Conservation (phyloP, 2,797 vertebrate species). For the Todus mexicanus region DNA sequence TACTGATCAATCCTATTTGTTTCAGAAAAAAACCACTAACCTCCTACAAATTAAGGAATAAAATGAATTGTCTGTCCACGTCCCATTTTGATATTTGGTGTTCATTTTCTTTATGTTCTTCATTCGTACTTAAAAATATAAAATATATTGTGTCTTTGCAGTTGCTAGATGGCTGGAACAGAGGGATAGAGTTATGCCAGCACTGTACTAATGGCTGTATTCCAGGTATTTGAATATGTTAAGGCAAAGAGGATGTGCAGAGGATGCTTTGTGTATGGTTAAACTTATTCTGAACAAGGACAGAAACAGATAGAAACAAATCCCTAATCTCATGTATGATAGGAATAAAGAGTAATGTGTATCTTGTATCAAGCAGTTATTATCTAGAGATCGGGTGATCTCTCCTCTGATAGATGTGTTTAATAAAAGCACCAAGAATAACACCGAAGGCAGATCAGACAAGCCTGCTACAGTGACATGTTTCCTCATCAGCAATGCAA, state of each 20-base stretch:
- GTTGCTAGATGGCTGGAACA: neutral
- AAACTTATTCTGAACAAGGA: neutral
- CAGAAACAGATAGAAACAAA: neutral
- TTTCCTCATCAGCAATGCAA: slow-evolving; percentile 44
- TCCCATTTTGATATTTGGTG: neutral
- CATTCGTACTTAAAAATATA: neutral
- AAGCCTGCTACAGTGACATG: slow-evolving; percentile 5
- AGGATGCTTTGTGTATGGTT: neutral
- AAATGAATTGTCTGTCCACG: neutral
- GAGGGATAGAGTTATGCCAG: neutral
- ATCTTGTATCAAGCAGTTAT: slow-evolving; percentile 24
- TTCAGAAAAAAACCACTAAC: neutral
- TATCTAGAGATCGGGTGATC: slow-evolving; percentile 34
- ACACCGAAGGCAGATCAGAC: slow-evolving; percentile 37
- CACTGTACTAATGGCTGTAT: neutral
- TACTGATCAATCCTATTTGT: neutral
- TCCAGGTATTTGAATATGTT: neutral
- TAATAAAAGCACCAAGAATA: slow-evolving; percentile 33
- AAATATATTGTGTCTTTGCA: neutral
- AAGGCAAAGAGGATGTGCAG: neutral
- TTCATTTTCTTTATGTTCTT: neutral
- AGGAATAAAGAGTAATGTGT: neutral
- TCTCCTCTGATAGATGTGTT: slow-evolving; percentile 24
- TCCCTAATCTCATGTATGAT: neutral
- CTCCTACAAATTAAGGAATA: neutral